A percentile compares a stretch with the other conserved stretches of the same genome.
Evolutionary conservation across 2,888 invertebrate species (phyloP).

Genomic region (Pseudeuparius sepicola): DNA sequence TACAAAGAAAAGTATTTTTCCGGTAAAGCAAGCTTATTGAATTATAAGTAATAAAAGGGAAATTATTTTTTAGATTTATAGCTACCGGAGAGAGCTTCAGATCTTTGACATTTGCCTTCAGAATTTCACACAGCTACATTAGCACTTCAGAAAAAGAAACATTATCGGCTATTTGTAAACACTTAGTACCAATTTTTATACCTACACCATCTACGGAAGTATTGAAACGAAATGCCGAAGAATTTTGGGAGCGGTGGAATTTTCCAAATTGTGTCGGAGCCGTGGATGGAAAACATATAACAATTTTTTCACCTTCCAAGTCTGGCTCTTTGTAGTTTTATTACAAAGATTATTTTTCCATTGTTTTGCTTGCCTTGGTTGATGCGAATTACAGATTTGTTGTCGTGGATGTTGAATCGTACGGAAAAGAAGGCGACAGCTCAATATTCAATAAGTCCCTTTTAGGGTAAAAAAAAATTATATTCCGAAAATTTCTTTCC

Average conservation of each 20-base stretch:
- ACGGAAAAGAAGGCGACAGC: slow-evolving; percentile 21
- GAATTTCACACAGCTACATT: slow-evolving; percentile 17
- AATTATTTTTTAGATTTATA: slow-evolving; percentile 11
- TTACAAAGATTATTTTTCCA: slow-evolving; percentile 19
- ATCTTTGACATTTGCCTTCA: slow-evolving; percentile 14
- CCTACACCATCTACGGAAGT: slow-evolving; percentile 6
- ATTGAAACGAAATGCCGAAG: slow-evolving; percentile 12
- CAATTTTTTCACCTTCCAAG: slow-evolving; percentile 15
- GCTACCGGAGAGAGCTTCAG: slow-evolving; percentile 14
- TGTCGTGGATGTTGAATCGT: slow-evolving; percentile 16
- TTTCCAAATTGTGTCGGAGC: slow-evolving; percentile 20
- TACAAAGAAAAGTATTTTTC: too few species aligned
- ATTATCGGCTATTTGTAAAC: slow-evolving; percentile 12
- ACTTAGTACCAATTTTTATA: slow-evolving; percentile 16
- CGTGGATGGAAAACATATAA: slow-evolving; percentile 19
- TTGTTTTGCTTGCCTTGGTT: slow-evolving; percentile 17
- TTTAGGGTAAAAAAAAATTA: slow-evolving; percentile 13
- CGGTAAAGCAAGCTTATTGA: slow-evolving; percentile 1
- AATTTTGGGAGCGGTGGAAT: slow-evolving; percentile 17
- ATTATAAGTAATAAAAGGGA: not conserved
- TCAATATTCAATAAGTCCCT: slow-evolving; percentile 15
- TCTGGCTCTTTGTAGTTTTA: slow-evolving; percentile 19
- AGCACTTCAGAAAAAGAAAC: slow-evolving; percentile 9
- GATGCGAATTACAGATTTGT: slow-evolving; percentile 20
- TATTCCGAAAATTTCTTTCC: slow-evolving; percentile 14